Evolutionary conservation across 2,797 vertebrate genomes (phyloP).

Genomic region (Gallinago solitaria): DNA sequence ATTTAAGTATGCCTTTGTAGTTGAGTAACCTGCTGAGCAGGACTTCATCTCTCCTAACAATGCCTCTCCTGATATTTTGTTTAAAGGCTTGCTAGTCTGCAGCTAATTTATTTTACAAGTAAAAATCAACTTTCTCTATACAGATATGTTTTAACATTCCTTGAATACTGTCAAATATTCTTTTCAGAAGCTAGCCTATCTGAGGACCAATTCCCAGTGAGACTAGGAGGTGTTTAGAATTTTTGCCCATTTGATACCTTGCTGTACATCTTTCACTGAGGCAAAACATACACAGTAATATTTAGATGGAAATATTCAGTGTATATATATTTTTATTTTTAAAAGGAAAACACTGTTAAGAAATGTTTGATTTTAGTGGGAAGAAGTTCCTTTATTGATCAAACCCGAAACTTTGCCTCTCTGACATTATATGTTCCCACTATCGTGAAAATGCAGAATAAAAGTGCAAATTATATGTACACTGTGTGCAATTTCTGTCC

Average conservation of each 20-base stretch:
- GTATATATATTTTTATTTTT: constrained; percentile 11
- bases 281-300: background rate
- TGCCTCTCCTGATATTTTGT: constrained; percentile 24
- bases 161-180: constrained; percentile 21
- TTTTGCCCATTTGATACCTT: constrained; percentile 1
- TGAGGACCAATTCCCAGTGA: background rate
- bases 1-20: constrained; percentile 57
- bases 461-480: background rate
- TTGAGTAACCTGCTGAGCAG: constrained; percentile 37
- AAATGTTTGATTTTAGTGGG: background rate
- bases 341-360: background rate
- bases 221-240: background rate
- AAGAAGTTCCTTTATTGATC: background rate
- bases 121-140: constrained; percentile 15
- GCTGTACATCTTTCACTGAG: background rate
- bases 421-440: background rate
- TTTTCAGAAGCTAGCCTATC: constrained; percentile 22
- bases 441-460: background rate
- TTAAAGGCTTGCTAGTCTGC: constrained; percentile 6
- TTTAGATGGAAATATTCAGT: background rate
- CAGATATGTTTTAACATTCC: constrained; percentile 41
- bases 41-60: constrained; percentile 39
- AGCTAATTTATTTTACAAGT: constrained; percentile 51
- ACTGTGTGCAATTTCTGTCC: background rate
- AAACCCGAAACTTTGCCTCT: background rate